Evolutionary conservation across 2,888 invertebrate genomes (phyloP).

Genomic region (Icerya purchasi): DNA sequence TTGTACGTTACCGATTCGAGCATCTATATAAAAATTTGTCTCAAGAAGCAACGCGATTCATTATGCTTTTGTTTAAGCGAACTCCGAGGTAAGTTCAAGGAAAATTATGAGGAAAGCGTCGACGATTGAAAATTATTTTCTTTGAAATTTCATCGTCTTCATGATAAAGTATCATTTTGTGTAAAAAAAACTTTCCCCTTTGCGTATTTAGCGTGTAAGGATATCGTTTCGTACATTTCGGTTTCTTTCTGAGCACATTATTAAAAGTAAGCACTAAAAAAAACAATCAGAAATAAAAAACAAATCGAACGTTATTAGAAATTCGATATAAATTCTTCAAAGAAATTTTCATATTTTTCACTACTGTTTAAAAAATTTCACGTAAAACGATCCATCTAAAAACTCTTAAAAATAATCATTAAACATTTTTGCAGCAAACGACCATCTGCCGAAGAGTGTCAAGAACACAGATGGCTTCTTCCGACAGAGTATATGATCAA

Average conservation of each 20-base stretch:
- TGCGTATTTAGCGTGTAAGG: too few species aligned
- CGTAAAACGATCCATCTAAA: neutral
- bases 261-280: too few species aligned
- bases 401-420: constrained; percentile 15
- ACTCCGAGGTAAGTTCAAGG: constrained; percentile 79
- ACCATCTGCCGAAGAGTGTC: constrained; percentile 79
- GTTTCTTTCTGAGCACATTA: too few species aligned
- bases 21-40: constrained; percentile 84
- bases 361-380: too few species aligned
- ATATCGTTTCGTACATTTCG: too few species aligned
- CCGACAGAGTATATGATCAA: constrained; percentile 82
- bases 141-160: neutral
- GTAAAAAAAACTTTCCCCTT: too few species aligned
- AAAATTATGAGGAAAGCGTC: too few species aligned
- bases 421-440: constrained; percentile 68
- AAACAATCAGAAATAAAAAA: too few species aligned
- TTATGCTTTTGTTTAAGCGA: constrained; percentile 87
- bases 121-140: constrained; percentile 23
- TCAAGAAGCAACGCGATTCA: constrained; percentile 77
- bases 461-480: constrained; percentile 88
- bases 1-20: constrained; percentile 80
- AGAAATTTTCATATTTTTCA: too few species aligned
- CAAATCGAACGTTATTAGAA: too few species aligned
- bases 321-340: too few species aligned
- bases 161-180: neutral